Evolutionary conservation across 2,113 vertebrate genomes (phyloP), one percentile per base, ranked within the genome.

Genomic region (Oncorhynchus mykiss): DNA sequence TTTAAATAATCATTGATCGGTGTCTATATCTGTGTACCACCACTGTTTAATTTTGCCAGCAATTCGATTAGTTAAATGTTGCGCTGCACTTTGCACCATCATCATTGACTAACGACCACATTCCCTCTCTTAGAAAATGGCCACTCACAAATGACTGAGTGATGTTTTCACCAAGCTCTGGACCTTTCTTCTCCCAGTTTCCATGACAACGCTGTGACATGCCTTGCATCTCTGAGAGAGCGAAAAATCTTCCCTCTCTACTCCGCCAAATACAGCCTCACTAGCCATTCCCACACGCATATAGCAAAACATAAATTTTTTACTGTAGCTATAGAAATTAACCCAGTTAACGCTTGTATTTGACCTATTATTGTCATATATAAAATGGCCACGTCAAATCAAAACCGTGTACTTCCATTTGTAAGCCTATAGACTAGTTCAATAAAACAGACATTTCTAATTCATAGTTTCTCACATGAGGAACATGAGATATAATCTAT

Each of bases 171-270:
- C 90, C 89, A 89, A 85, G 87, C 91, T 80, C 82, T 1, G 29
- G 84, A 80, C 89, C 87, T 91, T 93, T 93, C 90, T 92, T 91
- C 86, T 91, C 82, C 74, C 80, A 89, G 94, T 94, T 94, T 92
- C 94, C 91, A 94, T 94, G 93, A 92, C 91, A 88, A 94, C 92
- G 64, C 77, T 77, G 80, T 83, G 93, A 90, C 82, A 90, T 90
- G 88, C 85, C 84, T 72, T 75, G 87, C 77, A 78, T 90, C 90
- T 91, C 86, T 78, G 82, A 86, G 84, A 73, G 79, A 92, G 84
- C 54, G 48, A 29, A 73, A 68, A 67, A 25, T 31, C 77, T 80
- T 73, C 79, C 80, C 82, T 84, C 83, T 85, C 82, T 80, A 84
- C 85, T 89, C 88, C 90, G 34, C 84, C 84, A 90, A 88, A 86